Percentiles rank a stretch among this genome's conserved stretches.
phyloP scores from a whole-genome alignment of 2,888 invertebrate species.

The Troides helena region DNA sequence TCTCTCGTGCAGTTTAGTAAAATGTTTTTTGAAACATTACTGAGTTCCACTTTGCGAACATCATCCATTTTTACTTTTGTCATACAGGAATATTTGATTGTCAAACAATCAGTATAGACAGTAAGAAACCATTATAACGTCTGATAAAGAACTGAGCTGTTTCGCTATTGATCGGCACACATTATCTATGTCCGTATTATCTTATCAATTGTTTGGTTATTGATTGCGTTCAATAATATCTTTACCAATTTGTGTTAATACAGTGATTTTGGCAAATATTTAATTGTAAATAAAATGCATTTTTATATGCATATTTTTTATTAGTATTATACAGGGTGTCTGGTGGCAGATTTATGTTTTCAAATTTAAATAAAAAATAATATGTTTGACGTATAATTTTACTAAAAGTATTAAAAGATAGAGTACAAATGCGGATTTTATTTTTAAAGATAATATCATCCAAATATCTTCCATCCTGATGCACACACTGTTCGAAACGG shows the following conservation, averaged over 20 bases:
- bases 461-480: no score
- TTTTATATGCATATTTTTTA: not conserved
- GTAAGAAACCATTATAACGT: slow-evolving; percentile 17
- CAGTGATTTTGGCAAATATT: slow-evolving; percentile 9
- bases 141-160: slow-evolving; percentile 24
- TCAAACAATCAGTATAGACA: slow-evolving; percentile 1
- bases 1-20: slow-evolving; percentile 58
- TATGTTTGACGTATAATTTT: no score
- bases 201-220: slow-evolving; percentile 55
- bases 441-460: no score
- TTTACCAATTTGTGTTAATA: slow-evolving; percentile 31
- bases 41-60: slow-evolving; percentile 36
- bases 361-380: no score
- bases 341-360: no score
- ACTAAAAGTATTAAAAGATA: no score
- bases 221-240: slow-evolving; percentile 62
- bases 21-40: slow-evolving; percentile 48
- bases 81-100: slow-evolving; percentile 13
- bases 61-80: slow-evolving; percentile 44
- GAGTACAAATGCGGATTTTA: no score
- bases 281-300: not conserved
- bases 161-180: slow-evolving; percentile 33
- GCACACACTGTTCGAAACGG: no score
- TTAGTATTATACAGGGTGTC: no score
- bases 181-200: slow-evolving; percentile 36